Evolutionary conservation across 2,888 invertebrate species (phyloP), one percentile per base, ranked within the genome.

Genomic region (Gibbula magus): DNA sequence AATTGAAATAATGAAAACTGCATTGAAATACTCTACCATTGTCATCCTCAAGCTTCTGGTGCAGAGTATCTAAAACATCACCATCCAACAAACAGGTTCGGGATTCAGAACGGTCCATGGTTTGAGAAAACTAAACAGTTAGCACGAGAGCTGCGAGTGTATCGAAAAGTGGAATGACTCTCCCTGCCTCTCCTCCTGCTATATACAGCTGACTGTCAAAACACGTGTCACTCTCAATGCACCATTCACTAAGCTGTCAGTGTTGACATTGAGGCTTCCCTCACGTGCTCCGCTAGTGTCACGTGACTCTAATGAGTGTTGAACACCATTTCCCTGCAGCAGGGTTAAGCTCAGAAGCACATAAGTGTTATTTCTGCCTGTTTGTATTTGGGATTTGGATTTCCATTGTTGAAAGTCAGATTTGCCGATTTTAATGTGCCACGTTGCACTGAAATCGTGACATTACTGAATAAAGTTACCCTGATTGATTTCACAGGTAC

Each of bases 251-350:
- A 10, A 10, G 45, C 45, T 45, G 45, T 45, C 10, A 61, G 18
- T 61, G 61, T 61, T 61, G 61, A 61, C 61, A 61, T 29, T 20
- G 22, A 61, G 61, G 61, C 61, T 61, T 61, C 61, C 61, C 29
- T 61, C 61, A 61, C 61, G 61, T 25, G 61, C 61, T 61, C 22
- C 25, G 61, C 61, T 61, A 22, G 25, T 25, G 61, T 29, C 61
- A 61, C 61, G 61, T 61, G 61, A 20, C 29, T 61, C 61, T 29
- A 61, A 45, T 45, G 5, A 45, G 45, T 45, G 45, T 45, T 35
- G 35, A 35, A 35, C 7, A 35, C 7, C 35, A 35, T 7, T 35
- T 10, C 1, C 45, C 45, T 45, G 13, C 45, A 45, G 45, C 45
- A 45, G 1, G 1, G 13, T 45, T 45, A 45, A 45, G 4, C 45